Evolutionary conservation across 1,140 invertebrate species (phyloP), one percentile per base, ranked within the genome.

Genomic region (Philopotamus ludificatus): DNA sequence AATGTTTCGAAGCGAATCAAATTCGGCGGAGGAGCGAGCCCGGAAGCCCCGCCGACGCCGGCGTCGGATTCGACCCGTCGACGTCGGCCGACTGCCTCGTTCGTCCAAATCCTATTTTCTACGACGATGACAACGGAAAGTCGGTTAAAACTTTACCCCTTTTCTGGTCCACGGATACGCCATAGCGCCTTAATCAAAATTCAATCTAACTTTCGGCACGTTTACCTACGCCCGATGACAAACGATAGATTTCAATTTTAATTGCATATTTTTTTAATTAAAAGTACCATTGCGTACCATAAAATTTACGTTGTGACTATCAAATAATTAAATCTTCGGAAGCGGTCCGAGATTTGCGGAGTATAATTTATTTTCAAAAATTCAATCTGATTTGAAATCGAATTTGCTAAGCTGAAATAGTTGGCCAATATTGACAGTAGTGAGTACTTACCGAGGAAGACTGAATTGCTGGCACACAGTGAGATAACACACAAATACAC

Each of bases 161-260:
- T 55, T 42, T 57, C 23, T 12, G 1, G 3, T 42, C 2, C 42
- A n/a, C 39, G 42, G n/a, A 39, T 28, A 42, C 54, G 39, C 34
- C 18, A n/a, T n/a, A 39, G n/a, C n/a, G n/a, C 54, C 28, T 57
- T 57, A 57, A 57, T 57, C 54, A 57, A 57, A 57, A 57, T 57
- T 57, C 54, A 42, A 57, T 57, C 54, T 57, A 57, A 57, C 54
- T 57, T 57, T 57, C 20, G 18, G 49, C 3, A n/a, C 50, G 21
- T 34, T 12, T 34, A 7, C 18, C 10, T 9, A 3, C 3, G 28
- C 25, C 39, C 25, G 28, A 20, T 55, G 50, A n/a, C 8, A 15
- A 47, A 8, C 15, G n/a, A 49, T 49, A 15, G 16, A 49, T 49
- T 49, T 49, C 21, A 1, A 15, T 47, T 15, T 49, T 49, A 49